Conservation (phyloP, 1,140 invertebrate genomes). For the Calephelis virginiensis region DNA sequence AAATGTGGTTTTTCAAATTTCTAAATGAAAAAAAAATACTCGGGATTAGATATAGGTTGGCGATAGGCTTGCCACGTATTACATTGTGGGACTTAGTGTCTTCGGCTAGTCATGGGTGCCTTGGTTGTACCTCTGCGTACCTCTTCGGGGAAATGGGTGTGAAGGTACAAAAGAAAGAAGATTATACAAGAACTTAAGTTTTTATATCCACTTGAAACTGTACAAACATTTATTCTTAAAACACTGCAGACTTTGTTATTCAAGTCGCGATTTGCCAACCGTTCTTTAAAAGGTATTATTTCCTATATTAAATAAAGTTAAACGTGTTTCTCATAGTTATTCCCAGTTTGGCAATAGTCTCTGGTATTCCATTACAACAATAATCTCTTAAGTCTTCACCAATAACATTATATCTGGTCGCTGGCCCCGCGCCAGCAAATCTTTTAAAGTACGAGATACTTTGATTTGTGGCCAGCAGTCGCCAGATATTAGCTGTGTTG, state of each 20-base stretch:
- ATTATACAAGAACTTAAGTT: neutral
- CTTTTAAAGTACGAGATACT: slow-evolving; percentile 19
- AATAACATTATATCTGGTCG: slow-evolving; percentile 21
- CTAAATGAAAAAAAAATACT: too few relatives aligned
- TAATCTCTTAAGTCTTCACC: slow-evolving; percentile 20
- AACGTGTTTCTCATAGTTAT: slow-evolving; percentile 3
- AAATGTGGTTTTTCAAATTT: too few relatives aligned
- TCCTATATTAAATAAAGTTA: neutral
- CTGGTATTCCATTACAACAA: slow-evolving; percentile 22
- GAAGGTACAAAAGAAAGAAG: too few relatives aligned
- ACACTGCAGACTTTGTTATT: neutral
- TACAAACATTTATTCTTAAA: neutral
- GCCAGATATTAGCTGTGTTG: slow-evolving; percentile 13
- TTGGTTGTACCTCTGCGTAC: too few relatives aligned
- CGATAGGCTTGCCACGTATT: too few relatives aligned
- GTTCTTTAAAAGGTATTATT: neutral
- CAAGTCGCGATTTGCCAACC: neutral
- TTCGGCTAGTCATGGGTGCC: too few relatives aligned
- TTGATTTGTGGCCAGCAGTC: slow-evolving; percentile 9
- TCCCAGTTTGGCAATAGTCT: slow-evolving; percentile 15
- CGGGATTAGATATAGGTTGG: too few relatives aligned
- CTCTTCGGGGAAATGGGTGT: too few relatives aligned
- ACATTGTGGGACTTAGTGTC: too few relatives aligned
- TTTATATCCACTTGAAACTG: neutral
- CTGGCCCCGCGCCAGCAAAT: slow-evolving; percentile 7